These are phyloP conservation scores for Acrocephalus arundinaceus DNA, from an alignment of 2,113 vertebrate species.

Conservation along the genomic window DNA sequence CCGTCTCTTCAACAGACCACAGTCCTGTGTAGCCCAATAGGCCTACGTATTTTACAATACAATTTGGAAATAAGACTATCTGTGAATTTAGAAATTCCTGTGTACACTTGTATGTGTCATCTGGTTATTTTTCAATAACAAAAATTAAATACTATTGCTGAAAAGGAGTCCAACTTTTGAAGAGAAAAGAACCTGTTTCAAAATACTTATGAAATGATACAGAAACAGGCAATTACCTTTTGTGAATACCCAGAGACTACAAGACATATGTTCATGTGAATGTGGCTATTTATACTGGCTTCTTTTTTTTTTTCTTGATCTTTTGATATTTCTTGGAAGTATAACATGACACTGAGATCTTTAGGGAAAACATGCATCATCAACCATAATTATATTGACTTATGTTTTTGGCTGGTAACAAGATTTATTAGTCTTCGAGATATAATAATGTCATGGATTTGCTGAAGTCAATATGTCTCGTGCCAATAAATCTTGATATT, in stretches of 20 bases:
- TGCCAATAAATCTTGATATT: conserved; percentile 79
- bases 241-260: not conserved
- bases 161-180: not conserved
- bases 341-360: conserved; percentile 24
- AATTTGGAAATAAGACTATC: not conserved
- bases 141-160: not conserved
- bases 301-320: not conserved
- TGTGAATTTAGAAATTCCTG: not conserved
- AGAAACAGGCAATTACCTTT: not conserved
- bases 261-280: not conserved
- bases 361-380: conserved; percentile 70
- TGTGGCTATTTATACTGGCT: not conserved
- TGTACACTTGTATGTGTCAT: not conserved
- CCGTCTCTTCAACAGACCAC: not conserved
- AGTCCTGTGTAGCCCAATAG: not conserved
- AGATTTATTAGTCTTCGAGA: conserved; percentile 76
- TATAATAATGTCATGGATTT: conserved; percentile 76
- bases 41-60: fast-evolving
- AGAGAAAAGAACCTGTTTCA: not conserved
- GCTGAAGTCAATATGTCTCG: conserved; percentile 71
- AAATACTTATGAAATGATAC: not conserved
- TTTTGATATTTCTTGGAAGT: conserved; percentile 68
- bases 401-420: conserved; percentile 67
- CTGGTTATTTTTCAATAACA: not conserved
- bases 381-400: conserved; percentile 76